Evolutionary conservation across 2,113 vertebrate genomes (phyloP).

Genomic region (Poecilia latipinna): DNA sequence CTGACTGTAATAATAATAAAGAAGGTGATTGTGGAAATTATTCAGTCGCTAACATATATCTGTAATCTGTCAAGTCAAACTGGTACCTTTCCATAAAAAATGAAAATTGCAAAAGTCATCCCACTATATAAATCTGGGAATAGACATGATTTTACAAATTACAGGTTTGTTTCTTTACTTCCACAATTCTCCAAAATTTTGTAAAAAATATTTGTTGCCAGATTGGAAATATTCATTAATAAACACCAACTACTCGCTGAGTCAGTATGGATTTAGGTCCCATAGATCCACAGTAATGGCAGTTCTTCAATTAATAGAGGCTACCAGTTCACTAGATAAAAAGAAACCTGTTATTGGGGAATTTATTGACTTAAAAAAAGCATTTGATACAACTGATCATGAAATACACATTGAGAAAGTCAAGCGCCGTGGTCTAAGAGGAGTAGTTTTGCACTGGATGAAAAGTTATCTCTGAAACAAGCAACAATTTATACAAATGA

Average conservation of each 20-base stretch:
- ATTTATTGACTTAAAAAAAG: background rate
- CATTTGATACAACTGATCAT: background rate
- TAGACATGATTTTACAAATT: too few relatives aligned
- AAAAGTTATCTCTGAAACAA: too few relatives aligned
- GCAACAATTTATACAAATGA: background rate
- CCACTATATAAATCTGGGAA: too few relatives aligned
- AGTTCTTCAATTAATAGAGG: background rate
- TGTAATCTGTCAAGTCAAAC: background rate
- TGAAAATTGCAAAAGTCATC: too few relatives aligned
- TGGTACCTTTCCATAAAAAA: background rate
- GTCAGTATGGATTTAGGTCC: too few relatives aligned
- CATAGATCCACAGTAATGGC: too few relatives aligned
- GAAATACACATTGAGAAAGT: background rate
- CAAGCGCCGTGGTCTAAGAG: too few relatives aligned
- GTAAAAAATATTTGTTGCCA: background rate
- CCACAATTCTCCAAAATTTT: background rate
- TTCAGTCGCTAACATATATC: background rate
- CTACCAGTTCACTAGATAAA: background rate
- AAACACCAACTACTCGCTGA: background rate
- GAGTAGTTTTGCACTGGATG: too few relatives aligned
- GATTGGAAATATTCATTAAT: background rate
- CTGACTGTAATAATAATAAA: background rate
- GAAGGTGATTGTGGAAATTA: background rate
- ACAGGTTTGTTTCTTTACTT: background rate
- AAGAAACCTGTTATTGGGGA: background rate